Base-by-base conservation (phyloP, 2,888 invertebrate genomes). In the Horisme vitalbata region DNA sequence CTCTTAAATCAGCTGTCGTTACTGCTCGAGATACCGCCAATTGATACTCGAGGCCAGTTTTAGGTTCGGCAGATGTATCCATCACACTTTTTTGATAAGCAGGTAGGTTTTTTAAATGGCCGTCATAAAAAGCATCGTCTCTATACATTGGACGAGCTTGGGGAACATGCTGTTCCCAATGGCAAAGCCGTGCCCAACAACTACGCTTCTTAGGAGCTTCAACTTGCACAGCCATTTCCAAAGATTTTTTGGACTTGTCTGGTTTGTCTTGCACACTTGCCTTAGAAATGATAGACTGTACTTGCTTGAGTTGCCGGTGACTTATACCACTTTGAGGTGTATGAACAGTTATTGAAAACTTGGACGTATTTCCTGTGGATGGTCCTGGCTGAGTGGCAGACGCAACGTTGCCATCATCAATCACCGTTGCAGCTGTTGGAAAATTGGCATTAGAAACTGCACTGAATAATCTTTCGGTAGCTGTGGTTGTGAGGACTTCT, bases 21-120 rank as follows among this genome's bases (percentile, higher is more conserved):
- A 79, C 81, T 8, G 86, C 83, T 45, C 88, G 74, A 13, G 88
- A 80, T 24, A 89, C 87, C 13, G 87, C 86, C 59, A 89, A 57
- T 52, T 84, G 86, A 65, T 89, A 89, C 63, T 89, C 87, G 9
- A 88, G 65, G 9, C 87, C 88, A 4, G 85, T 85, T 68, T 72
- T 79, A 1, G 55, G 52, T 44, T 74, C 74, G 4, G 57, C 55
- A 8, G 62, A 28, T 3, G 71, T 64, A 26, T 74, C 75, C 47
- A 77, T 57, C 52, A 67, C 63, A 68, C 83, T 87, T 71, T 86
- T 88, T 62, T 83, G 76, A 55, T 88, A 89, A 6, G 53, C 63
- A 10, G 82, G 75, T 45, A 89, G 61, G 4, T 75, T 68, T 55
- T 80, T 68, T 36, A 89, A 34, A 45, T 73, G 79, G 0, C 88